Evolutionary conservation across 2,113 vertebrate species (phyloP), one percentile per base, ranked within the genome.

Genomic region (Rhinolophus sinicus): DNA sequence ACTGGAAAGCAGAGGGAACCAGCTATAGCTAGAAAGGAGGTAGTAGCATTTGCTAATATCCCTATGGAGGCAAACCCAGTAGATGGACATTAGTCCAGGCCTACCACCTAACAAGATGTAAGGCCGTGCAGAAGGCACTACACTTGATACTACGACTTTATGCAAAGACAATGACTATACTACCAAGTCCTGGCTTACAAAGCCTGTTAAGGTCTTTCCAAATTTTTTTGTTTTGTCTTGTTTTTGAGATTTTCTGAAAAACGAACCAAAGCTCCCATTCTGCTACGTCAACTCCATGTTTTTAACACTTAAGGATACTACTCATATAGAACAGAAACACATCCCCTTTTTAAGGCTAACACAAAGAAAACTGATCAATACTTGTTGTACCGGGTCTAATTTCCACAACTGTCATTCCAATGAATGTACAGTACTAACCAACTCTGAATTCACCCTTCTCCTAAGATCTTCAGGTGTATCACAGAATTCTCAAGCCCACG

Each of bases 181-280:
- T 44, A 35, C n/a, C 38, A 44, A 8, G 9, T 52, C 64, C 88
- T 67, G 16, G 47, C 69, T 96, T 60, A 77, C 40, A 40, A 44
- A 86, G 8, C 60, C 76, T 70, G 19, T 52, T 70, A 62, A 81
- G 56, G 2, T 54, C 88, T 82, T 64, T 38, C 60, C 38, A 90
- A 67, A 35, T 24, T 64, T 82, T 86, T 56, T 70, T 65, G 84
- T 82, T 95, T 92, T 90, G 67, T 94, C 72, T 92, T 58, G 6
- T 69, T 72, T 97, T 91, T 26, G 76, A 81, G 54, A 72, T 88
- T 87, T 76, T 88, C 70, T 88, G 85, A 72, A 40, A 38, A 94
- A 88, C 12, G 72, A 40, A 95, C n/a, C 30, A 81, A 93, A 80
- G 67, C 73, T 93, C 67, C 40, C 93, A 15, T 93, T 94, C 44